These are phyloP conservation scores for Cladopsammia gracilis DNA, from an alignment of 64 coral and sea anemone species.

Conservation along the genomic window DNA sequence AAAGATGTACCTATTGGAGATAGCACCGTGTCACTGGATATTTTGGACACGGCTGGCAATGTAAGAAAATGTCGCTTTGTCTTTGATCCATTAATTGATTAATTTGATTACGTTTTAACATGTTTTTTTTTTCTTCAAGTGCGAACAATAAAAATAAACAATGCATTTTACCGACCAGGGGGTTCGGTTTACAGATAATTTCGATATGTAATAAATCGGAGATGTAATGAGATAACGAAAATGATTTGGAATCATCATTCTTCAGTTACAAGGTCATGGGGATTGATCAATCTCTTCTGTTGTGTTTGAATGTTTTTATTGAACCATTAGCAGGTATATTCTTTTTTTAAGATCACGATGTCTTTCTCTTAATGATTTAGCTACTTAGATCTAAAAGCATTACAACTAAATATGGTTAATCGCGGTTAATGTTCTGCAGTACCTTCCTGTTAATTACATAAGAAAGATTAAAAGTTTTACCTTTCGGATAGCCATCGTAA, in stretches of 20 bases:
- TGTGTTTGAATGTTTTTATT: no score
- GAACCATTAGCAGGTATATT: no score
- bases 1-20: constrained; percentile 83
- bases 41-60: constrained; percentile 87
- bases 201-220: background rate
- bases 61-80: constrained; percentile 57
- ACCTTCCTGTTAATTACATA: no score
- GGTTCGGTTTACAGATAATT: constrained; percentile 2
- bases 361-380: no score
- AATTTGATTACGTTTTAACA: background rate
- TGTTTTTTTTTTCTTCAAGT: constrained; percentile 21
- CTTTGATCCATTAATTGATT: constrained; percentile 1
- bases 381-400: no score
- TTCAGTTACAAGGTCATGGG: no score
- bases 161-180: constrained; percentile 1
- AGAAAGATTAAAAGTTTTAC: no score
- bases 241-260: background rate
- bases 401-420: no score
- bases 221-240: background rate
- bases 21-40: constrained; percentile 75
- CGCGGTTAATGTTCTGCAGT: no score
- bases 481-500: no score
- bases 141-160: constrained; percentile 30
- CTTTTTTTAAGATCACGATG: no score
- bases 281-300: no score